A percentile compares a stretch with the other conserved stretches of the same genome.
These are phyloP conservation scores for Micropoecilia bifurca DNA, from an alignment of 2,797 vertebrate species.

Conservation along the genomic window DNA sequence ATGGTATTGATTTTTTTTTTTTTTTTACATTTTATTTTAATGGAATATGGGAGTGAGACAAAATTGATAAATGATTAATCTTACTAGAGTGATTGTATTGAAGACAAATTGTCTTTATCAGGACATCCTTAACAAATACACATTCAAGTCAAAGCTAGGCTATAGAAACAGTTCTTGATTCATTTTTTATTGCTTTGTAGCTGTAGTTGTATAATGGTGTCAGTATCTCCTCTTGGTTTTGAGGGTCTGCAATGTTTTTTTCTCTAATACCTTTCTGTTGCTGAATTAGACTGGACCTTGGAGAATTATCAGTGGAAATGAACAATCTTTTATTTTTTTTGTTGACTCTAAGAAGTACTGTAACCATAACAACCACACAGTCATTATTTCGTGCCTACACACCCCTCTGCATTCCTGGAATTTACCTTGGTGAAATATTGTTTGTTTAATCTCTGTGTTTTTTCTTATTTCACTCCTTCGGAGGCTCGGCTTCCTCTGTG, in stretches of 20 bases:
- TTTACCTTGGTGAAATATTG: constrained; percentile 17
- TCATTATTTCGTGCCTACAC: constrained; percentile 15
- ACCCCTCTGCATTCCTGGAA: constrained; percentile 9
- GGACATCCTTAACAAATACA: not conserved
- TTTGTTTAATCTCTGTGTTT: constrained; percentile 16
- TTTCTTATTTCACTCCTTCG: constrained; percentile 3
- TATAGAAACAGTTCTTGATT: not conserved
- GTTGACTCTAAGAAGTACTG: constrained; percentile 5
- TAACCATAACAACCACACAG: constrained; percentile 61
- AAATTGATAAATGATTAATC: not conserved
- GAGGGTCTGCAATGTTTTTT: not conserved
- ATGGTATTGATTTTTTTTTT: not conserved
- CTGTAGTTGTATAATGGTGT: not conserved
- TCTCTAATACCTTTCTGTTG: not conserved
- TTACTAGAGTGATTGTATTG: not conserved
- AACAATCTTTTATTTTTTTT: not conserved
- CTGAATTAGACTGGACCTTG: not conserved
- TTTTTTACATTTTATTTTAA: not conserved
- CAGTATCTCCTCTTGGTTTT: not conserved
- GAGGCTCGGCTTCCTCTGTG: not conserved
- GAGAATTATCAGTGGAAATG: not conserved
- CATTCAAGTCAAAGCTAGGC: not conserved
- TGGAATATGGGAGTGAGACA: not conserved
- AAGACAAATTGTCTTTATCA: not conserved
- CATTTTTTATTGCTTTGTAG: not conserved